phyloP scores from a whole-genome alignment of 2,888 invertebrate species.

The Cephus pygmeus region DNA sequence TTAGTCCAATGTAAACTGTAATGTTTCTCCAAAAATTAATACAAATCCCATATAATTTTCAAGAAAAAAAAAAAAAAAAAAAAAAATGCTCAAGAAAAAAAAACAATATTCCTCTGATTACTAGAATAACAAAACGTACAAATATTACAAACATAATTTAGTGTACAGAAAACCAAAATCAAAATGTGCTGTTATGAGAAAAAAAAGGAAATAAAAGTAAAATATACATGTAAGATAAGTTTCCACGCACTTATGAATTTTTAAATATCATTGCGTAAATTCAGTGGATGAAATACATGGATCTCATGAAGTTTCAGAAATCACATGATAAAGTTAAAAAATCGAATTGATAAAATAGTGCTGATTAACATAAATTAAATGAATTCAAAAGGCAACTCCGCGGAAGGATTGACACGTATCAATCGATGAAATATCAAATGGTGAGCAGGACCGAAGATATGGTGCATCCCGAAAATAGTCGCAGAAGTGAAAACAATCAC shows the following conservation, averaged over 20 bases:
- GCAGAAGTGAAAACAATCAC: conserved; percentile 38
- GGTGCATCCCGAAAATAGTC: conserved; percentile 2
- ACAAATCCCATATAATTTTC: not conserved
- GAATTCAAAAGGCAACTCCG: not conserved
- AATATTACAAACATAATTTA: not conserved
- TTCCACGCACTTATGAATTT: not conserved
- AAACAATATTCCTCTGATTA: not conserved
- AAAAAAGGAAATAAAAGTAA: conserved; percentile 16
- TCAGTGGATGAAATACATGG: not conserved
- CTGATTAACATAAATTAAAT: conserved; percentile 4
- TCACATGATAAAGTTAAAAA: conserved; percentile 3
- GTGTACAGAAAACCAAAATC: not conserved
- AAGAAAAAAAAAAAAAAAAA: not conserved
- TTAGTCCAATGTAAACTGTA: not conserved
- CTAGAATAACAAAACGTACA: not conserved
- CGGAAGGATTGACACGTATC: not conserved
- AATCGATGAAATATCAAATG: conserved; percentile 5
- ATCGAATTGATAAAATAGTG: conserved; percentile 2
- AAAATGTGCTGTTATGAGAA: not conserved
- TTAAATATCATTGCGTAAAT: not conserved
- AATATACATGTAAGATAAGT: not conserved
- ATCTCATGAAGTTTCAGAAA: conserved; percentile 8
- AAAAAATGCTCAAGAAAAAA: not conserved
- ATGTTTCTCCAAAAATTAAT: not conserved
- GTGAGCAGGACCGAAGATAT: conserved; percentile 14